Conservation (phyloP, 2,113 vertebrate genomes). For the Calyptomena viridis region DNA sequence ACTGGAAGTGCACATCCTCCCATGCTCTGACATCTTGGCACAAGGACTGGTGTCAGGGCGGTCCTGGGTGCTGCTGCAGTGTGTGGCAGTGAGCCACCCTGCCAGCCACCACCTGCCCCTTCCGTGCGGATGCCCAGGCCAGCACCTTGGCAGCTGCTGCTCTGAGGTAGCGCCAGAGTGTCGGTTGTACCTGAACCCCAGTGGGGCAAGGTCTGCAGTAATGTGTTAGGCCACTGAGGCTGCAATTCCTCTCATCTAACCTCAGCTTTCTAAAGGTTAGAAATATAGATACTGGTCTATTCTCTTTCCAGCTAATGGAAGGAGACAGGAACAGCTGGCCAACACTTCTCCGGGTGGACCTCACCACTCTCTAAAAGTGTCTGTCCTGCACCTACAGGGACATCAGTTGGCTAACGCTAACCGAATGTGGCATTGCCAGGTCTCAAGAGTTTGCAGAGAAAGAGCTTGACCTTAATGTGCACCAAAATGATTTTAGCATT, state of each 20-base stretch:
- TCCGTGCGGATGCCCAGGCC: neutral
- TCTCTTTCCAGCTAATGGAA: constrained; percentile 7
- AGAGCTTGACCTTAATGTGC: neutral
- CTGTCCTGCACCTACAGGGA: neutral
- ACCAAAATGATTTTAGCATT: neutral
- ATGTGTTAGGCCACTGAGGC: accelerated
- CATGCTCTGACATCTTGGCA: neutral
- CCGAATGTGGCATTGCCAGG: neutral
- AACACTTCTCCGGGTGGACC: neutral
- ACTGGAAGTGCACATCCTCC: accelerated
- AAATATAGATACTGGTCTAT: neutral
- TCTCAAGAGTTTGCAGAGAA: neutral
- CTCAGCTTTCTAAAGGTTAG: neutral
- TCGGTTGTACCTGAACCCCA: accelerated
- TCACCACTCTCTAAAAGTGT: neutral
- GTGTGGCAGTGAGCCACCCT: neutral
- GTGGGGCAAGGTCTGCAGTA: accelerated
- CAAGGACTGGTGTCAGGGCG: neutral
- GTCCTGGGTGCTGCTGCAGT: neutral
- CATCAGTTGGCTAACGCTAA: neutral
- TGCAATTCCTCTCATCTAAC: neutral
- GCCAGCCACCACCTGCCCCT: neutral
- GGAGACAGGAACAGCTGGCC: constrained; percentile 21
- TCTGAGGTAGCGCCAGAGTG: accelerated
- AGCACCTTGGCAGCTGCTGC: neutral